A percentile compares a stretch with the other conserved stretches of the same genome.
Evolutionary conservation across 2,113 vertebrate species (phyloP).

Genomic region (Bostrychus sinensis): DNA sequence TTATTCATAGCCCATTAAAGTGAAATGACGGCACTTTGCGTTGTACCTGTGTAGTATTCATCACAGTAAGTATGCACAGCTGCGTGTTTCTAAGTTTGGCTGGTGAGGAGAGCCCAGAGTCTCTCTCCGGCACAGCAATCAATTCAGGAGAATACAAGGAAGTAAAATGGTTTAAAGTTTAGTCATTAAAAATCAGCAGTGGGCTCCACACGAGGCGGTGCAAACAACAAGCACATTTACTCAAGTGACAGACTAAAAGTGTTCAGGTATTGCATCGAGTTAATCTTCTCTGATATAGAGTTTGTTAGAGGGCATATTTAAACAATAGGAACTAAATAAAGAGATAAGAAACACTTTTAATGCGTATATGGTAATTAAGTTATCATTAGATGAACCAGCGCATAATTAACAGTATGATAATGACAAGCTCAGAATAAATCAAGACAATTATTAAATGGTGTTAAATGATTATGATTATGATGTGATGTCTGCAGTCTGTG

Average conservation of each 20-base stretch:
- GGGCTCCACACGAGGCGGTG: constrained; percentile 5
- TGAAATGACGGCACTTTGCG: constrained; percentile 15
- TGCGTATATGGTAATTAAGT: background rate
- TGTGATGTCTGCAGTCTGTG: background rate
- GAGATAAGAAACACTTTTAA: background rate
- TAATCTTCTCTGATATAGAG: background rate
- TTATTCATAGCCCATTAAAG: constrained; percentile 22
- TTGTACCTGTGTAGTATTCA: constrained; percentile 11
- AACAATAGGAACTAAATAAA: background rate
- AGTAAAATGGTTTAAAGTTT: constrained; percentile 10
- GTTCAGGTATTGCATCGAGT: background rate
- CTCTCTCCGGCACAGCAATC: constrained; percentile 19
- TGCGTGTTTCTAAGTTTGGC: constrained; percentile 26
- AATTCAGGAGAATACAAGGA: constrained; percentile 12
- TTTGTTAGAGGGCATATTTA: background rate
- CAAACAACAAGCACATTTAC: constrained; percentile 9
- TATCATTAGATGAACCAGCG: constrained; percentile 1
- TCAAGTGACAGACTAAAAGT: constrained; percentile 6
- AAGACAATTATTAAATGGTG: background rate
- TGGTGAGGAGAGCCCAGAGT: background rate
- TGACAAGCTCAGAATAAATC: background rate
- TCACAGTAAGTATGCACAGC: constrained; percentile 15
- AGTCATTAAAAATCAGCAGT: constrained; percentile 30
- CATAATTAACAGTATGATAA: background rate
- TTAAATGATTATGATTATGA: too few species aligned